A percentile compares a stretch with the other conserved stretches of the same genome.
phyloP scores from a whole-genome alignment of 2,797 vertebrate species.

The Muscicapa striata region DNA sequence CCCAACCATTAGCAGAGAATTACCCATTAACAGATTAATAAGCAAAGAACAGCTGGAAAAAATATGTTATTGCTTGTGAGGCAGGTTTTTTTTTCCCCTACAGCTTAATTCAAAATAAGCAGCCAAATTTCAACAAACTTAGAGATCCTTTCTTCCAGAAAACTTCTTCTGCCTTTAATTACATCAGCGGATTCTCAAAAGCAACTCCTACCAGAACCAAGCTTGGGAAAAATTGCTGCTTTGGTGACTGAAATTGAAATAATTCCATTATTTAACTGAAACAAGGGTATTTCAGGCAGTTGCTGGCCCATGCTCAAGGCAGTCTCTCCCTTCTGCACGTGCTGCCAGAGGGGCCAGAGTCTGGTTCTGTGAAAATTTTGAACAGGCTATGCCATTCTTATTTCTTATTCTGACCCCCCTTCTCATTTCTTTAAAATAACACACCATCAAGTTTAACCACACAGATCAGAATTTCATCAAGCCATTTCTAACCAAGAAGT shows the following conservation, averaged over 20 bases:
- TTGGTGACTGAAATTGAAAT: not conserved
- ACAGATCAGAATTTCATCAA: not conserved
- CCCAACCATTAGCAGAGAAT: not conserved
- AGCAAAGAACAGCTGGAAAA: not conserved
- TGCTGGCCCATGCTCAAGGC: not conserved
- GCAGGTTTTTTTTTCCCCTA: not conserved
- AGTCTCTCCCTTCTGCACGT: not conserved
- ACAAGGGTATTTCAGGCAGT: not conserved
- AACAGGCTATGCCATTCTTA: not conserved
- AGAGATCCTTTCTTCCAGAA: not conserved
- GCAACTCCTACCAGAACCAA: not conserved
- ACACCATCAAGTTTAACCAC: not conserved
- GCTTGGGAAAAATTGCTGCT: not conserved
- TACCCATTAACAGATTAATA: constrained; percentile 19
- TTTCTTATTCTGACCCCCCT: not conserved
- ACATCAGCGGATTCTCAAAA: not conserved
- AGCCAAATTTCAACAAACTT: not conserved
- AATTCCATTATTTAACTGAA: not conserved
- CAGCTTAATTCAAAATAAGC: not conserved
- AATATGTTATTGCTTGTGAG: not conserved
- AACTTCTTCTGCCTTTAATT: not conserved
- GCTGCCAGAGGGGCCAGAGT: not conserved
- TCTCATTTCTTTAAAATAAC: not conserved
- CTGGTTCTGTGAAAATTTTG: fast-evolving
- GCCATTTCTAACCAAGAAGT: fast-evolving